Conservation (phyloP, 2,797 vertebrate species). For the Babyrousa celebensis region DNA sequence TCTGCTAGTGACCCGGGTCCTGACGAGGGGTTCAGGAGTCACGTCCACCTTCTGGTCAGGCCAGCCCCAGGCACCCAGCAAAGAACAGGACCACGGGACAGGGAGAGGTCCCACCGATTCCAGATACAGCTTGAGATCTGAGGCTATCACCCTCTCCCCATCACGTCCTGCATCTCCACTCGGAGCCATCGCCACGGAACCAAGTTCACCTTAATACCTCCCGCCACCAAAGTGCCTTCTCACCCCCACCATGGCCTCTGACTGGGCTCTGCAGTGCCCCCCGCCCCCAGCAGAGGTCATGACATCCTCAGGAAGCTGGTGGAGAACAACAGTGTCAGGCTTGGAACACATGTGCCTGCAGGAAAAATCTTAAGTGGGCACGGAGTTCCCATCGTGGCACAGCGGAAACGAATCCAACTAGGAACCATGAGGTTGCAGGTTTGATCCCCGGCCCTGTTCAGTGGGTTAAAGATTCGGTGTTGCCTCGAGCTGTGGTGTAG, state of each 20-base stretch:
- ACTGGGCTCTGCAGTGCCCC: background rate
- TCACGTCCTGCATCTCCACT: rapidly evolving
- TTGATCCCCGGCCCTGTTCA: too few species aligned
- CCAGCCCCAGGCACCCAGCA: rapidly evolving
- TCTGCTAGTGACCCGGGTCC: background rate
- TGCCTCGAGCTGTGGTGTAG: too few species aligned
- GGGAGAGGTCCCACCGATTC: background rate
- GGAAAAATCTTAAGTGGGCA: background rate
- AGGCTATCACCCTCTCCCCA: background rate
- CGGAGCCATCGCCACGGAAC: background rate
- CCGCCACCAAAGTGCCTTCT: background rate
- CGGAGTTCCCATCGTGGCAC: too few species aligned
- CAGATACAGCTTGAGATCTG: background rate
- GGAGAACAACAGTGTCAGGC: background rate
- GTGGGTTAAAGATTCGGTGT: too few species aligned
- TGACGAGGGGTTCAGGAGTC: background rate
- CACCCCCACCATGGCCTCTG: background rate
- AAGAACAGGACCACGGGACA: background rate
- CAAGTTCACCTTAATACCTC: background rate
- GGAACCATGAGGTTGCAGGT: too few species aligned
- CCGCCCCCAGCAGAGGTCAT: background rate
- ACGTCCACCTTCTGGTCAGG: rapidly evolving
- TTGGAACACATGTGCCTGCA: background rate
- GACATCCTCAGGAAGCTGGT: background rate
- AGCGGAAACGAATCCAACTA: too few species aligned